These are phyloP conservation scores for Tangara arthus DNA, from an alignment of 2,797 vertebrate species.

Conservation along the genomic window DNA sequence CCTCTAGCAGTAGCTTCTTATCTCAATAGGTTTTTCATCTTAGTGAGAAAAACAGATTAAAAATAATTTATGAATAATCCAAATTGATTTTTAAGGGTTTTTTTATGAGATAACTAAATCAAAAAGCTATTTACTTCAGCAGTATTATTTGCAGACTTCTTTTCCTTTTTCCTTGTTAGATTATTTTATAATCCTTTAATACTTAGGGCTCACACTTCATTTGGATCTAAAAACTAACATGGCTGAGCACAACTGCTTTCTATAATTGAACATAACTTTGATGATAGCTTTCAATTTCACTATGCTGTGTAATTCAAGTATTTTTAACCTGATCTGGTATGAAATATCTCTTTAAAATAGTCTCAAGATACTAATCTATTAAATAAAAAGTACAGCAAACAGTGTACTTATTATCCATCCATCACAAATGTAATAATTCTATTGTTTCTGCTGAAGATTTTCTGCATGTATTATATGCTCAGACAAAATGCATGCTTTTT, in stretches of 20 bases:
- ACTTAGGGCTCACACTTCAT: neutral
- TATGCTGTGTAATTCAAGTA: neutral
- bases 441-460: neutral
- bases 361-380: neutral
- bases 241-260: neutral
- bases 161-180: neutral
- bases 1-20: neutral
- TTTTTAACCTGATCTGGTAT: neutral
- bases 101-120: neutral
- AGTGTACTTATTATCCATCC: neutral
- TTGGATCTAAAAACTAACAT: neutral
- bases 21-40: neutral
- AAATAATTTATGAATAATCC: conserved; percentile 8
- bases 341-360: neutral
- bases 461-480: neutral
- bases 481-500: neutral
- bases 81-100: neutral
- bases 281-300: neutral
- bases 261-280: neutral
- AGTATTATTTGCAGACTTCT: neutral
- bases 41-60: neutral
- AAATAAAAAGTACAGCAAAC: neutral
- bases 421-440: neutral
- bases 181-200: neutral
- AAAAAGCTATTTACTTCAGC: neutral